Conservation (phyloP, 2,113 vertebrate species). For the Elephantulus edwardii region DNA sequence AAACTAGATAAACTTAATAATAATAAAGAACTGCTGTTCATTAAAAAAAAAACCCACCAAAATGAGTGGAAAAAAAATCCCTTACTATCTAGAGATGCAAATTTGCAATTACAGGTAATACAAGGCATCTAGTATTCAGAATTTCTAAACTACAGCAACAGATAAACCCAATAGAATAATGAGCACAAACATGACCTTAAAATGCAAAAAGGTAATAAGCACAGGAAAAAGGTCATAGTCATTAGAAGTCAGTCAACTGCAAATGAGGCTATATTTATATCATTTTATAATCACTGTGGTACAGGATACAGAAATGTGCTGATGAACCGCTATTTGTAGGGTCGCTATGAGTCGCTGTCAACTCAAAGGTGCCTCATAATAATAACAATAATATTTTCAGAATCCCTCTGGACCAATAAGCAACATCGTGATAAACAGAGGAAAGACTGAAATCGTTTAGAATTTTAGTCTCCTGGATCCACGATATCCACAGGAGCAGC, state of each 20-base stretch:
- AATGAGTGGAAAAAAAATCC: neutral
- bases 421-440: too few species aligned
- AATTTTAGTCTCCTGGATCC: too few species aligned
- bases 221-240: neutral
- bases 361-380: too few species aligned
- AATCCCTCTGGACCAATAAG: too few species aligned
- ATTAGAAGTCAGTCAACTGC: neutral
- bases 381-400: too few species aligned
- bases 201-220: neutral
- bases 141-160: neutral
- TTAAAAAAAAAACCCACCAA: neutral
- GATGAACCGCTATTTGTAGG: too few species aligned
- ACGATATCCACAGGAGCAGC: too few species aligned
- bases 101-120: neutral
- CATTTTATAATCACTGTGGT: neutral
- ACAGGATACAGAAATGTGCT: neutral
- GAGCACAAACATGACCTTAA: neutral
- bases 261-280: neutral
- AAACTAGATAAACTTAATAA: neutral
- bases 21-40: neutral
- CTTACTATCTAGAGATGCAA: neutral
- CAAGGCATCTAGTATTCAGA: neutral
- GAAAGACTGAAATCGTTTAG: too few species aligned
- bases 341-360: too few species aligned
- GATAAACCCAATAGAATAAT: neutral